These are phyloP conservation scores for Lagopus muta DNA, from an alignment of 2,113 vertebrate genomes.

Conservation along the genomic window DNA sequence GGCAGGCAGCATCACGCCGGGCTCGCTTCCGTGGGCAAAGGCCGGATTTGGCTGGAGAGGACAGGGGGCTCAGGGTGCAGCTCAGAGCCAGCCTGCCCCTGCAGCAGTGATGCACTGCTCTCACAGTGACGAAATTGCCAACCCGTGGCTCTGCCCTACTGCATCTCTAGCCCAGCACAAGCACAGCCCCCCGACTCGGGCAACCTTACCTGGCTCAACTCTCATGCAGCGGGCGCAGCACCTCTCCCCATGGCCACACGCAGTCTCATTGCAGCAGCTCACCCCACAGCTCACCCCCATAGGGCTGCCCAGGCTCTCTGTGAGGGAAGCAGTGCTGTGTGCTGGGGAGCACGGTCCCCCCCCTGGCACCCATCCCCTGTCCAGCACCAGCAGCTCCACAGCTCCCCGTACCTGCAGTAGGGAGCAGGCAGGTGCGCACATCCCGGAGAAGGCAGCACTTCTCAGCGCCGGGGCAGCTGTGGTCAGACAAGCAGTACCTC, in stretches of 20 bases:
- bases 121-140: accelerated
- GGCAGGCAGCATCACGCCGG: background rate
- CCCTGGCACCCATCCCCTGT: accelerated
- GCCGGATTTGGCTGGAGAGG: conserved; percentile 18
- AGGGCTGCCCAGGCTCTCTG: background rate
- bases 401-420: conserved; percentile 32
- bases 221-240: background rate
- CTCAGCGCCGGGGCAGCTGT: conserved; percentile 5
- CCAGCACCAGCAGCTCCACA: background rate
- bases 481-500: conserved; percentile 32
- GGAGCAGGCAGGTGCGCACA: conserved; percentile 41
- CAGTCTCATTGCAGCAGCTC: background rate
- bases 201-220: background rate
- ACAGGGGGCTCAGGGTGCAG: accelerated
- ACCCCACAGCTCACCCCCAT: background rate
- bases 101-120: accelerated
- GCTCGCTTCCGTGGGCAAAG: background rate
- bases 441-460: conserved; percentile 30
- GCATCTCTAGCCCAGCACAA: accelerated
- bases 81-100: background rate
- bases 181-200: background rate
- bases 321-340: background rate
- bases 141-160: accelerated
- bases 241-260: background rate
- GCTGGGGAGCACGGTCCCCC: accelerated